Base-by-base conservation (phyloP, 2,797 vertebrate genomes). In the Tympanoctomys barrerae region DNA sequence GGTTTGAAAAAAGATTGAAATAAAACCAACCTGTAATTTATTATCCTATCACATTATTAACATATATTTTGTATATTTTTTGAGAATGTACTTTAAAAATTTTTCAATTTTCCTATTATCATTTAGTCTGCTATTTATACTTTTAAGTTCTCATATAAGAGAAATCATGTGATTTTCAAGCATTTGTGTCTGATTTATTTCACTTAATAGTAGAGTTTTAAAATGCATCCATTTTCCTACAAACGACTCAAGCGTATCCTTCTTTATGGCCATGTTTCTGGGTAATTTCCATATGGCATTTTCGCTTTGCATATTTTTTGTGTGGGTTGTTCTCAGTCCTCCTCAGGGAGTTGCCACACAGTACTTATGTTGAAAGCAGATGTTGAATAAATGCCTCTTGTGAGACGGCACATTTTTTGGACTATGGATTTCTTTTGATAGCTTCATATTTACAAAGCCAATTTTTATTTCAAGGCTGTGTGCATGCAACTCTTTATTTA, bases 401-500 rank as follows among this genome's bases (percentile, higher is more conserved):
- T 84, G 61, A 90, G 39, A 59, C 39, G 54, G 33, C 26, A 39
- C 61, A 14, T 57, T 22, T 86, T n/a, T 70, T 62, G 42, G 14
- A 16, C 33, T 18, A 22, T 26, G 16, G 83, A 21, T 87, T 77
- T 28, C 16, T 87, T 94, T 78, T 52, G 46, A 62, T 66, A 12
- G 26, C 46, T 89, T 91, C 49, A 78, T 86, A 68, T 85, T 75
- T 61, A 64, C 66, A 68, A 39, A 91, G 42, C 42, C 46, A 89
- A 64, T 11, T 70, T 61, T 70, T 87, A 84, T 77, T 90, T 90
- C 8, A 61, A 88, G 66, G 62, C 57, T 78, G 49, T 28, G 52
- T 68, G 36, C n/a, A 36, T 16, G 36, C 19, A 68, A 22, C 77
- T 83, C 11, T 78, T 52, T 52, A 49, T 59, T 93, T 61, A 86